phyloP scores from a whole-genome alignment of 2,888 invertebrate genomes.

The Caenorhabditis plicata region DNA sequence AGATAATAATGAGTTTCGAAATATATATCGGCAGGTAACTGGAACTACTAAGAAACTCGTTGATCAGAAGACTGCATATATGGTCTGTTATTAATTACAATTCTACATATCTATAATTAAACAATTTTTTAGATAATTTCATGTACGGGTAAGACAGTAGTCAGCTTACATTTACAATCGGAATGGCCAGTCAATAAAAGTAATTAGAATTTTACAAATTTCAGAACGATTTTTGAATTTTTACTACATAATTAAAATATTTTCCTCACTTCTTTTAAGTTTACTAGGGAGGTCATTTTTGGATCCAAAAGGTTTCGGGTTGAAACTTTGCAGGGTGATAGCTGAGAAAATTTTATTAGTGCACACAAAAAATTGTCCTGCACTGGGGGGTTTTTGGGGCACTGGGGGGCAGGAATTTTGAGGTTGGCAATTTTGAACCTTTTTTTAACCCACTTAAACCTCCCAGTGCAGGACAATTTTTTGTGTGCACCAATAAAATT shows the following conservation, averaged over 20 bases:
- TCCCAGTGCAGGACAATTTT: too few species aligned
- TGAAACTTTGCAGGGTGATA: too few species aligned
- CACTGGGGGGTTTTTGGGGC: too few species aligned
- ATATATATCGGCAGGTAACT: neutral
- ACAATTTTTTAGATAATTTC: neutral
- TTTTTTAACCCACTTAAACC: too few species aligned
- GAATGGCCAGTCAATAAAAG: slow-evolving; percentile 2
- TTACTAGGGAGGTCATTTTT: neutral
- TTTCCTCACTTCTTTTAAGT: neutral
- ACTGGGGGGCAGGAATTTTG: too few species aligned
- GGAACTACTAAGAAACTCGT: neutral
- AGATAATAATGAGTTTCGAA: neutral
- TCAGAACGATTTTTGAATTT: too few species aligned
- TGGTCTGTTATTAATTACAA: neutral
- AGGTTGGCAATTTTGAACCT: too few species aligned
- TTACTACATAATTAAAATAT: too few species aligned
- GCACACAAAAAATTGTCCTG: too few species aligned
- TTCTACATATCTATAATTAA: neutral
- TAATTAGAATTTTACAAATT: neutral
- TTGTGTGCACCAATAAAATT: too few species aligned
- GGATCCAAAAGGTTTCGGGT: too few species aligned
- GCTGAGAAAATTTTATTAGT: too few species aligned
- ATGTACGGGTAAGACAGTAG: slow-evolving; percentile 1
- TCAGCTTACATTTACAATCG: neutral
- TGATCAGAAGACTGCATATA: neutral